Evolutionary conservation across 2,888 invertebrate species (phyloP).

Genomic region (Callyntrura guangdongensis): DNA sequence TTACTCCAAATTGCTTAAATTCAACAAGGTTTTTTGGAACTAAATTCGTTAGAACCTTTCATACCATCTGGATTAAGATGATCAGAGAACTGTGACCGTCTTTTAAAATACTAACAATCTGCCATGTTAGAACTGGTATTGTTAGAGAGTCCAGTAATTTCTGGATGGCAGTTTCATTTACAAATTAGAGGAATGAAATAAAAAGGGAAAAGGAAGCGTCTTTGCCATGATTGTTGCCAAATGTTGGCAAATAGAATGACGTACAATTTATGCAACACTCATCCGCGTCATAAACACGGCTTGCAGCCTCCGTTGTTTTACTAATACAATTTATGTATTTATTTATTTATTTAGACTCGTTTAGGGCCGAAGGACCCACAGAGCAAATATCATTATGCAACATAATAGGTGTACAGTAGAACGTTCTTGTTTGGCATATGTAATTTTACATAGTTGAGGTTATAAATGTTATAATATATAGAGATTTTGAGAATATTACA

Average conservation of each 20-base stretch:
- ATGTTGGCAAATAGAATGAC: constrained; percentile 90
- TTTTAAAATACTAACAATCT: not conserved
- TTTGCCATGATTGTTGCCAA: constrained; percentile 93
- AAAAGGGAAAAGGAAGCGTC: constrained; percentile 89
- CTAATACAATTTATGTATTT: too few relatives aligned
- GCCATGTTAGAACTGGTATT: not conserved
- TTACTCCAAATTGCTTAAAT: too few relatives aligned
- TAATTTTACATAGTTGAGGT: too few relatives aligned
- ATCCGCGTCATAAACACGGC: constrained; percentile 94
- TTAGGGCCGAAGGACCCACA: too few relatives aligned
- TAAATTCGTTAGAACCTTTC: constrained; percentile 15
- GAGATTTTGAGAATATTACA: too few relatives aligned
- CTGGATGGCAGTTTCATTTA: not conserved
- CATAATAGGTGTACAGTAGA: too few relatives aligned
- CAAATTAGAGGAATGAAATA: constrained; percentile 90
- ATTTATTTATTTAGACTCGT: too few relatives aligned
- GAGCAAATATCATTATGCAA: too few relatives aligned
- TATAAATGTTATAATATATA: too few relatives aligned
- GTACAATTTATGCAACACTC: constrained; percentile 91
- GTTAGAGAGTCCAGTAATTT: too few relatives aligned
- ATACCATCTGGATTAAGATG: too few relatives aligned
- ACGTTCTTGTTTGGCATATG: too few relatives aligned
- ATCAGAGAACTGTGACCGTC: not conserved
- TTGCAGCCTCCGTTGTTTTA: constrained; percentile 90
- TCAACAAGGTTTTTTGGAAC: constrained; percentile 42